These are phyloP conservation scores for Hymenopus coronatus DNA, from an alignment of 2,888 invertebrate species.

Conservation along the genomic window DNA sequence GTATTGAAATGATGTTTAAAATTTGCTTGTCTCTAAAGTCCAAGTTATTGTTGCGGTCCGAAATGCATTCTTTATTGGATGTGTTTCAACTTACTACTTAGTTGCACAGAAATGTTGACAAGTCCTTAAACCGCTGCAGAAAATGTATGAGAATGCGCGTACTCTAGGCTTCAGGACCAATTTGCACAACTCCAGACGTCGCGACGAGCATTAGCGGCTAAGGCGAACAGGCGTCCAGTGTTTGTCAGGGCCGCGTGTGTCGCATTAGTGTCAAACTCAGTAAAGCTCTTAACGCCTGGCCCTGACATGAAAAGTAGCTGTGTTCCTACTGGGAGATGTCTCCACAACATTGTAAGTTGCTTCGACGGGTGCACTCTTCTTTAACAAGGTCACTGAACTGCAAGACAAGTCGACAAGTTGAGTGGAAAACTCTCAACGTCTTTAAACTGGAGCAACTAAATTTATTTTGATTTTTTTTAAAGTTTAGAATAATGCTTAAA, in stretches of 20 bases:
- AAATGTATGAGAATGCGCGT: not conserved
- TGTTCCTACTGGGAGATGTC: not conserved
- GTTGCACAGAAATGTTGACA: too few relatives aligned
- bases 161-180: not conserved
- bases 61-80: too few relatives aligned
- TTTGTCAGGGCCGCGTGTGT: not conserved
- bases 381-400: not conserved
- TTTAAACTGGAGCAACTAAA: too few relatives aligned
- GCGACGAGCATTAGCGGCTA: not conserved
- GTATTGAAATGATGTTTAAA: too few relatives aligned
- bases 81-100: too few relatives aligned
- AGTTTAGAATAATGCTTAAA: too few relatives aligned
- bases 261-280: not conserved
- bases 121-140: too few relatives aligned
- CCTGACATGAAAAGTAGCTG: not conserved
- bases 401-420: not conserved
- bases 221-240: not conserved
- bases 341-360: not conserved
- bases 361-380: not conserved
- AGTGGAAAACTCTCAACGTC: too few relatives aligned
- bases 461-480: too few relatives aligned
- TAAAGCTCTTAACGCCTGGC: not conserved
- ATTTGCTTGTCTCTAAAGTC: too few relatives aligned
- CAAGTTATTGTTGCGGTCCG: too few relatives aligned
- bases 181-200: not conserved